Base-by-base conservation (phyloP, 2,113 vertebrate genomes). In the Macquaria ambigua region DNA sequence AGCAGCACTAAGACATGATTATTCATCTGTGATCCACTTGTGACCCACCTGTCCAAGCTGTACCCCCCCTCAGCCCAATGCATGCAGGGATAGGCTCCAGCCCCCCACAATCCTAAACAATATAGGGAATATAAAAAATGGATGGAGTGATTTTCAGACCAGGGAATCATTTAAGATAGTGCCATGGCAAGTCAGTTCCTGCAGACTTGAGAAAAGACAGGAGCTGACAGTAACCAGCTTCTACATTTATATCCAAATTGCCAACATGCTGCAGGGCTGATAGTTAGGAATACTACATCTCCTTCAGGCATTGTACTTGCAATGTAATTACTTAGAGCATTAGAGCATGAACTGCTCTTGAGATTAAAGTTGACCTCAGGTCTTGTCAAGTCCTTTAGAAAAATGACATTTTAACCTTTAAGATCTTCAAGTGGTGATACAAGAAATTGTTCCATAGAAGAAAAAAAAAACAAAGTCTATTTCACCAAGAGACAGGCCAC, bases 361-460 rank as follows among this genome's bases (percentile, higher is more conserved):
- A 83, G 58, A 76, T 77, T 61, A 77, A 85, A 82, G 15, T 25
- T 74, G 74, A 79, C 80, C 85, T 74, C 43, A 46, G 28, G 59
- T 82, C 72, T 5, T 83, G 4, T 88, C 84, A 62, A 34, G 46
- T 59, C 74, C 70, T 74, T 85, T 70, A 85, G 28, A 79, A 78
- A 76, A 89, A 79, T 55, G 2, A 55, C 41, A 83, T 84, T 81
- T 85, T 80, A 88, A 85, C 88, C 74, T 89, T 84, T 71, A 67
- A 80, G 58, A 84, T 79, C 1, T n/a, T 64, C 23, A 72, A 66
- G 43, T 41, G 4, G 28, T 63, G 37, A 82, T 62, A 58, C 18
- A 3, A 72, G 37, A 72, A 81, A 73, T 53, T 28, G 14, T 46
- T 46, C 25, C 55, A 41, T 14, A n/a, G 10, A 25, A 8, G 23